phyloP scores from a whole-genome alignment of 2,888 invertebrate genomes.

The Camptogramma bilineatum region DNA sequence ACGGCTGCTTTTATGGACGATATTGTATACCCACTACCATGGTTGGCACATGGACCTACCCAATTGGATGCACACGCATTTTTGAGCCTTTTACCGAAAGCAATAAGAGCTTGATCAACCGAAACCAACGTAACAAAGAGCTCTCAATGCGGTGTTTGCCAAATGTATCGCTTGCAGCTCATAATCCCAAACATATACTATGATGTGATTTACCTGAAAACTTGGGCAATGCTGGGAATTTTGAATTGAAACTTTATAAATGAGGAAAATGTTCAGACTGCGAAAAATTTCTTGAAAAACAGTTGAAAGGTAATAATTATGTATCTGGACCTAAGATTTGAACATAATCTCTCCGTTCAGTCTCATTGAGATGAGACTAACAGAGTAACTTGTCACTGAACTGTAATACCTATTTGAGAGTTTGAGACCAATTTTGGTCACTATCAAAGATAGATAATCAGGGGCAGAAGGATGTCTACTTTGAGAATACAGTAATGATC shows the following conservation, averaged over 20 bases:
- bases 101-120: slow-evolving; percentile 47
- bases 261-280: slow-evolving; percentile 11
- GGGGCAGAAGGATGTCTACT: no score
- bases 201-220: slow-evolving; percentile 65
- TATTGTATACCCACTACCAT: slow-evolving; percentile 76
- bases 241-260: slow-evolving; percentile 20
- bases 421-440: no score
- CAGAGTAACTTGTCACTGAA: no score
- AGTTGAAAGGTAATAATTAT: no score
- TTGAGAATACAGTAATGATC: no score
- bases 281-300: no score
- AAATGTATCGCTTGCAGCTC: slow-evolving; percentile 54
- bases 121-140: slow-evolving; percentile 34
- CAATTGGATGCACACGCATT: slow-evolving; percentile 50
- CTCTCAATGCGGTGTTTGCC: slow-evolving; percentile 51
- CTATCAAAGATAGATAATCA: no score
- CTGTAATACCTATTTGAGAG: no score
- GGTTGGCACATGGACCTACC: slow-evolving; percentile 62
- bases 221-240: slow-evolving; percentile 60
- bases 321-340: no score
- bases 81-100: slow-evolving; percentile 59
- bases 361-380: no score
- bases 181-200: slow-evolving; percentile 57
- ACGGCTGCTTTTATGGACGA: slow-evolving; percentile 81
- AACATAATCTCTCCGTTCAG: no score